These are phyloP conservation scores for Trissolcus japonicus DNA, from an alignment of 2,888 invertebrate species.

Conservation along the genomic window DNA sequence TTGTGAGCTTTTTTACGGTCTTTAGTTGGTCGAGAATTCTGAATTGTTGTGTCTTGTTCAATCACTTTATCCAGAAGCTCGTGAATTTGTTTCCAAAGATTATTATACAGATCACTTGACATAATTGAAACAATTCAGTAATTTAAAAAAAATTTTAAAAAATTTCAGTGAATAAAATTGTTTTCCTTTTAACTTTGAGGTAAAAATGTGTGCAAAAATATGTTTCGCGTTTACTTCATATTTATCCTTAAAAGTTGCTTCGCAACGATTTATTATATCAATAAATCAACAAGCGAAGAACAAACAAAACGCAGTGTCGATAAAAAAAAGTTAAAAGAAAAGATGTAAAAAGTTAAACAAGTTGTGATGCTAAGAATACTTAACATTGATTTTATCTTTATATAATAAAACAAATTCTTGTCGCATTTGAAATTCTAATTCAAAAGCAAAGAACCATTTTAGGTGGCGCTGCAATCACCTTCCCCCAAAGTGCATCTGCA, in stretches of 20 bases:
- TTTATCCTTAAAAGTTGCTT: too few relatives aligned
- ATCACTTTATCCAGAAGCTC: conserved; percentile 79
- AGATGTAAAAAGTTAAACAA: not conserved
- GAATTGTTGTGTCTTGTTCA: conserved; percentile 80
- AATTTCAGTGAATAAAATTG: not conserved
- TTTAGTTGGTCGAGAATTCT: conserved; percentile 75
- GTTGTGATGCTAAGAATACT: not conserved
- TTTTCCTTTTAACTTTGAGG: too few relatives aligned
- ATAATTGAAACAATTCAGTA: conserved; percentile 73
- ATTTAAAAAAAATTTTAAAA: not conserved
- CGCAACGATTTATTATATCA: too few relatives aligned
- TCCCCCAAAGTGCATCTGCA: not conserved
- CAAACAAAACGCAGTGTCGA: too few relatives aligned
- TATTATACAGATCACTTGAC: conserved; percentile 86
- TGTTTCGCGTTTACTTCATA: not conserved
- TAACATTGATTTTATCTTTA: not conserved
- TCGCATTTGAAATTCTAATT: not conserved
- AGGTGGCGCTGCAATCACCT: not conserved
- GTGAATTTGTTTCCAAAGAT: conserved; percentile 82
- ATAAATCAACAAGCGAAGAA: too few relatives aligned
- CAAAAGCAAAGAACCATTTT: not conserved
- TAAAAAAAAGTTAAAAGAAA: too few relatives aligned
- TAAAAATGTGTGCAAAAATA: not conserved
- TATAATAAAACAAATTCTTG: not conserved
- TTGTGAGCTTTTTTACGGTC: conserved; percentile 81